Conservation (phyloP, 2,888 invertebrate species). For the Aphrophora alni region DNA sequence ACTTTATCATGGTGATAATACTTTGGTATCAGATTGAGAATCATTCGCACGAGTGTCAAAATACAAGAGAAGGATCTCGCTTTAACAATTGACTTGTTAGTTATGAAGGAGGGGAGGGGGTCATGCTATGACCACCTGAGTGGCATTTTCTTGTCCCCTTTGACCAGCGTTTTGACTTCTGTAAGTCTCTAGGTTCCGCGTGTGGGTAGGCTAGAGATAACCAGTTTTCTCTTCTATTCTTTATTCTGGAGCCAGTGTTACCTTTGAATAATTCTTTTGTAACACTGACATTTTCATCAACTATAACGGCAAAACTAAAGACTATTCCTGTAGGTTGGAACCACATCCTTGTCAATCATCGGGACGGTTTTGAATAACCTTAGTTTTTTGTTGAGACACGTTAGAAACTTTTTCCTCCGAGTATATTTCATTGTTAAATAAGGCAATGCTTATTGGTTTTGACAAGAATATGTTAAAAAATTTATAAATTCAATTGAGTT, state of each 20-base stretch:
- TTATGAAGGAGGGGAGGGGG: background rate
- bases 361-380: background rate
- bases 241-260: background rate
- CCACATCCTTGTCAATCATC: background rate
- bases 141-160: slow-evolving; percentile 3
- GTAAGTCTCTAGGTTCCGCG: background rate
- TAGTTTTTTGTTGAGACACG: background rate
- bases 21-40: background rate
- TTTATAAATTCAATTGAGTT: too few species aligned
- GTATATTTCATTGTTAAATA: too few species aligned
- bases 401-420: background rate
- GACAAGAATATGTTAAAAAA: background rate
- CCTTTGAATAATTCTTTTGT: background rate
- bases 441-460: background rate
- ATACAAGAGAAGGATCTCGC: background rate
- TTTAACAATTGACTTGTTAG: background rate
- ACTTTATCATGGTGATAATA: too few species aligned
- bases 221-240: background rate
- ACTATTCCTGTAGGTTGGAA: background rate
- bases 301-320: background rate
- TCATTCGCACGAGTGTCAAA: background rate
- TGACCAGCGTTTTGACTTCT: background rate
- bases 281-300: background rate
- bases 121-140: background rate
- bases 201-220: slow-evolving; percentile 2